Conservation (phyloP, 2,797 vertebrate genomes). For the Macrochelys suwanniensis region DNA sequence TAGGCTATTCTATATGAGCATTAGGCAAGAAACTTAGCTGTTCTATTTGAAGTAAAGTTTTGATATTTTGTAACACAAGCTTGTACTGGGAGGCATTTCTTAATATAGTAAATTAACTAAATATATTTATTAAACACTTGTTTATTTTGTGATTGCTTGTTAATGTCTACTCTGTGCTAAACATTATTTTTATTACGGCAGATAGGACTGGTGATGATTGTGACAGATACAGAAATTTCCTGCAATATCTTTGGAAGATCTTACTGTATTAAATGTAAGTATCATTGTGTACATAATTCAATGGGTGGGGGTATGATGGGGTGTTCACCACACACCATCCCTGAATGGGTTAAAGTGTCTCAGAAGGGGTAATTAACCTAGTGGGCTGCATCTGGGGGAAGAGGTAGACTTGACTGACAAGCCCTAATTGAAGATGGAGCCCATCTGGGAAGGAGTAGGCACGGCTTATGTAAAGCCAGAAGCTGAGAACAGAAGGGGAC, state of each 20-base stretch:
- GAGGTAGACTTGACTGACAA: background rate
- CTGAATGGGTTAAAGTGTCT: background rate
- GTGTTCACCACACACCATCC: background rate
- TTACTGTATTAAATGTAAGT: background rate
- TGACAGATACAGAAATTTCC: background rate
- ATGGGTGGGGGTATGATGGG: background rate
- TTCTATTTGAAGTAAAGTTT: background rate
- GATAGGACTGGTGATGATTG: background rate
- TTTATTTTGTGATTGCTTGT: background rate
- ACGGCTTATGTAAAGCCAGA: background rate
- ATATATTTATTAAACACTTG: accelerated
- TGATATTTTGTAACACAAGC: background rate
- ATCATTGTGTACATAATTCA: background rate
- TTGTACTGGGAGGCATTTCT: background rate
- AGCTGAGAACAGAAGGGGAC: background rate
- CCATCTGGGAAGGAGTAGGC: background rate
- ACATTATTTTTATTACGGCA: background rate
- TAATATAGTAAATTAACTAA: background rate
- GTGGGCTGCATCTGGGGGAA: background rate
- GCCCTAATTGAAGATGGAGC: background rate
- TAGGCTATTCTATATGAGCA: accelerated
- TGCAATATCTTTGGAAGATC: background rate
- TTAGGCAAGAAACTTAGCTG: background rate
- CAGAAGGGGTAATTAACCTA: background rate
- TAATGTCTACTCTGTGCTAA: background rate